These are phyloP conservation scores for Chrysemys picta DNA, from an alignment of 2,113 vertebrate genomes.

Conservation along the genomic window DNA sequence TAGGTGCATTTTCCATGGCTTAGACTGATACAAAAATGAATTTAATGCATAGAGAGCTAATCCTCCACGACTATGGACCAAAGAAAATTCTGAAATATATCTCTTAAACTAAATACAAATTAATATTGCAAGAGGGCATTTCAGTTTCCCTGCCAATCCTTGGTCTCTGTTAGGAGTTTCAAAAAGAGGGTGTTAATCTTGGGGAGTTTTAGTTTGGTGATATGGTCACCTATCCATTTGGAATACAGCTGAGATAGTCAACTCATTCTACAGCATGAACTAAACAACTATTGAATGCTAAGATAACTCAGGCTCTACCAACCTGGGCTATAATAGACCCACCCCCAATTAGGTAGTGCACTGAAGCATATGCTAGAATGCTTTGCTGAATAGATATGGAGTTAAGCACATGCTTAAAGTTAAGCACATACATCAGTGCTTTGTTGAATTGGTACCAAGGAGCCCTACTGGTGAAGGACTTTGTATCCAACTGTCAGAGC, in stretches of 20 bases:
- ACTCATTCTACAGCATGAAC: background rate
- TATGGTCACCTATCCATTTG: accelerated
- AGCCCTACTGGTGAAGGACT: background rate
- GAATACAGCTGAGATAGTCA: background rate
- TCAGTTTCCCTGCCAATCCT: background rate
- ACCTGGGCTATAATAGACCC: background rate
- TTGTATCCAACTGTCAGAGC: background rate
- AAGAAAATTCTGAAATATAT: background rate
- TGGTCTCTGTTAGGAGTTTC: accelerated
- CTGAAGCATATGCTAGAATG: background rate
- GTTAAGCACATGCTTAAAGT: background rate
- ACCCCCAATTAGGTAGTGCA: background rate
- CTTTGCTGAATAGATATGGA: background rate
- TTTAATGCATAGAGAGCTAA: background rate
- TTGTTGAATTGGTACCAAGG: background rate
- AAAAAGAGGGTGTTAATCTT: background rate
- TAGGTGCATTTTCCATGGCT: background rate
- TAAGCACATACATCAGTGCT: background rate
- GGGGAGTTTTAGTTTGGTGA: background rate
- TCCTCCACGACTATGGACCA: background rate
- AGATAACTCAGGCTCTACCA: background rate
- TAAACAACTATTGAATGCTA: background rate
- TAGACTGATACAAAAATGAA: background rate
- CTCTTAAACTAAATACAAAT: background rate
- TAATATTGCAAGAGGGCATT: accelerated